These are phyloP conservation scores for Odontomyia ornata DNA, from an alignment of 2,888 invertebrate genomes.

Conservation along the genomic window DNA sequence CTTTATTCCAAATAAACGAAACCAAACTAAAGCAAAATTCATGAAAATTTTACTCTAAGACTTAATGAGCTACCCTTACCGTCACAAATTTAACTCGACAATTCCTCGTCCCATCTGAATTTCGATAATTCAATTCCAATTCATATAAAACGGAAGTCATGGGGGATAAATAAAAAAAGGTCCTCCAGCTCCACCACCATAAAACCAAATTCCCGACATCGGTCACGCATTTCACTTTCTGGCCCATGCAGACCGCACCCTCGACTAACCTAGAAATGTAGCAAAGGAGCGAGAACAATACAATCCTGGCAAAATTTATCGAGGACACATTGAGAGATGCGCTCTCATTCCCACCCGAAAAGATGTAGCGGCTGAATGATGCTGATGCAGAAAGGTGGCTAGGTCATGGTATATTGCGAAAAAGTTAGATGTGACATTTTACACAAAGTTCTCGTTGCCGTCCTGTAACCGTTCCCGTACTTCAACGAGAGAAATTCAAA, in stretches of 20 bases:
- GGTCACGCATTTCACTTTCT: constrained; percentile 13
- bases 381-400: not conserved
- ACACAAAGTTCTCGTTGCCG: not conserved
- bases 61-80: too few relatives aligned
- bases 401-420: constrained; percentile 9
- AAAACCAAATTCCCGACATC: constrained; percentile 7
- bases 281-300: not conserved
- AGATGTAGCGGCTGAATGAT: not conserved
- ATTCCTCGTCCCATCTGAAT: too few relatives aligned
- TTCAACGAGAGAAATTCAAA: too few relatives aligned
- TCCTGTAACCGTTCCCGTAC: too few relatives aligned
- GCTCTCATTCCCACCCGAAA: not conserved
- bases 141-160: too few relatives aligned
- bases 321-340: not conserved
- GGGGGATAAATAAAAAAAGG: too few relatives aligned
- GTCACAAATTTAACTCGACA: too few relatives aligned
- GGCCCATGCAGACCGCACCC: constrained; percentile 30
- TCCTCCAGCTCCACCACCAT: not conserved
- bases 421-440: not conserved
- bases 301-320: constrained; percentile 2
- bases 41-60: too few relatives aligned
- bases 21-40: too few relatives aligned
- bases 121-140: too few relatives aligned
- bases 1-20: too few relatives aligned
- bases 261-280: constrained; percentile 26